Base-by-base conservation (phyloP, 2,113 vertebrate genomes). In the Donacobius atricapilla region DNA sequence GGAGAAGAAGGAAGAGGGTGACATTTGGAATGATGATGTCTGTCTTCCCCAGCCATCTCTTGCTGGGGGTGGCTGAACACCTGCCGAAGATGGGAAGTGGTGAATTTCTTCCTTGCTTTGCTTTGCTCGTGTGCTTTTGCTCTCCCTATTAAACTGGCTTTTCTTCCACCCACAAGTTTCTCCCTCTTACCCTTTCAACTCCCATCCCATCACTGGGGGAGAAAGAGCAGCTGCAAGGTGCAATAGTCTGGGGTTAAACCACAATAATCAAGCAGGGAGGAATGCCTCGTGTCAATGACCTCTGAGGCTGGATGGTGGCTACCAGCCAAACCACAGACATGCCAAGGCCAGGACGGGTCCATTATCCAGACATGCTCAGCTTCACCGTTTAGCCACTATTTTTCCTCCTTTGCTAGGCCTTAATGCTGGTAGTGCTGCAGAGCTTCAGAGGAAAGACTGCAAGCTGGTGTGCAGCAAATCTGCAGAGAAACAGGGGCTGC, bases 201-300 rank as follows among this genome's bases (percentile, higher is more conserved):
- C 31, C 19, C 37, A 42, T 19, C 17, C 42, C 0, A 0, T 40
- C 40, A 31, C 57, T 28, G 31, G 14, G 16, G 40, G 13, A 25
- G 7, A 25, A 31, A 15, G 14, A 42, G 57, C 22, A 18, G 24
- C 4, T 57, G 17, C 27, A 48, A 13, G 25, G 50, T 22, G 57
- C 35, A 42, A 2, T 31, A 30, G n/a, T 15, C 25, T 23, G 21
- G 25, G 57, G 14, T 72, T 35, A 56, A 56, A 48, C 6, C 48
- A 37, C 0, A 1, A 13, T 39, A n/a, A 48, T 12, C 3, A 33
- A 30, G 33, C 1, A 33, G 40, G 24, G 37, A 81, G 40, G 27
- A 84, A 54, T 84, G 19, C n/a, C 45, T 30, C 33, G 23, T 35
- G 40, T 8, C 68, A n/a, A 2, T 30, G 37, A 33, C 24, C 24